Conservation (phyloP, 2,113 vertebrate species). For the Nematolebias whitei region DNA sequence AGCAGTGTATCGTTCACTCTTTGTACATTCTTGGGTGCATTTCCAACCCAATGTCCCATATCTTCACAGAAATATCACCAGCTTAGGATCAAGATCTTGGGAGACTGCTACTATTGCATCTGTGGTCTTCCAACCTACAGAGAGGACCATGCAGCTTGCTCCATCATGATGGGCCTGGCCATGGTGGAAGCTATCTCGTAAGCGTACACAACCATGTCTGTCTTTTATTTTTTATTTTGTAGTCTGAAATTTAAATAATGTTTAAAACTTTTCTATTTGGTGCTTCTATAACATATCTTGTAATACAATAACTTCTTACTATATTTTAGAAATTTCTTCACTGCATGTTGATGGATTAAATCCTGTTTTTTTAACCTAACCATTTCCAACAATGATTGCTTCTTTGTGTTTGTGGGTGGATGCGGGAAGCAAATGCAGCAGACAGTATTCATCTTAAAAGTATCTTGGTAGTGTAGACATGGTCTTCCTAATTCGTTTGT, state of each 20-base stretch:
- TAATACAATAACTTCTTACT: too few species aligned
- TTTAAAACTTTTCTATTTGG: too few species aligned
- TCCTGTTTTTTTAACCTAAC: background rate
- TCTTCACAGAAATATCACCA: constrained; percentile 89
- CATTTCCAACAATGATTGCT: background rate
- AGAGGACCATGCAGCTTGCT: constrained; percentile 92
- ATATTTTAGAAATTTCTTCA: too few species aligned
- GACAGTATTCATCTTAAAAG: too few species aligned
- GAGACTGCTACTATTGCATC: constrained; percentile 97
- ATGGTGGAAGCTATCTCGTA: constrained; percentile 98
- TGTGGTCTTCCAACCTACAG: constrained; percentile 93
- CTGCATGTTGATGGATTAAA: background rate
- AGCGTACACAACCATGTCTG: constrained; percentile 54
- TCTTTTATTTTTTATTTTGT: background rate
- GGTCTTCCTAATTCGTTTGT: too few species aligned
- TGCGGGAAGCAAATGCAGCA: too few species aligned
- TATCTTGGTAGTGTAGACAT: too few species aligned
- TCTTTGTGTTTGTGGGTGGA: too few species aligned
- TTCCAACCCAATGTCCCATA: background rate
- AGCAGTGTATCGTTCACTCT: too few species aligned
- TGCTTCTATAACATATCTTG: too few species aligned
- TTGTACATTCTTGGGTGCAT: too few species aligned
- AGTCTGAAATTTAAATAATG: too few species aligned
- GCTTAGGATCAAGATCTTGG: constrained; percentile 94
- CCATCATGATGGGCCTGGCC: constrained; percentile 96